Evolutionary conservation across 1,140 invertebrate species (phyloP).

Genomic region (Cydia strobilella): DNA sequence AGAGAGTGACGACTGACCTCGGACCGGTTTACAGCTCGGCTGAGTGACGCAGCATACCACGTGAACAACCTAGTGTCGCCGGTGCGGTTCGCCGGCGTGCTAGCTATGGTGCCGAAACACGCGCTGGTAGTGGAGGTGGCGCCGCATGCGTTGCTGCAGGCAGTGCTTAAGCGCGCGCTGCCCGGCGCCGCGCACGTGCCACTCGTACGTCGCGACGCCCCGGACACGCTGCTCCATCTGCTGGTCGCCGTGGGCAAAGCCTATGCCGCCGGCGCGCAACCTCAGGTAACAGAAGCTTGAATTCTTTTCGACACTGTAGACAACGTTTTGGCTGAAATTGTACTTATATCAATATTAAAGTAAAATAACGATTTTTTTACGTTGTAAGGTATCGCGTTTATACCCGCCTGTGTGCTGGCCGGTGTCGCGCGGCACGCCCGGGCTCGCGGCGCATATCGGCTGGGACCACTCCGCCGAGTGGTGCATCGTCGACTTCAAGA

Average conservation of each 20-base stretch:
- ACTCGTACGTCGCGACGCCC: conserved; percentile 57
- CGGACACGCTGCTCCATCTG: conserved; percentile 50
- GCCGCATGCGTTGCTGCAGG: conserved; percentile 94
- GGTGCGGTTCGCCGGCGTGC: conserved; percentile 90
- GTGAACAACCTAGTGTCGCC: conserved; percentile 97
- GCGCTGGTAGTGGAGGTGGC: conserved; percentile 96
- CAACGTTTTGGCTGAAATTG: too few relatives aligned
- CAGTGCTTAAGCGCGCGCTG: conserved; percentile 90
- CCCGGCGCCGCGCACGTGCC: conserved; percentile 73
- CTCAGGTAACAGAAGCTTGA: conserved; percentile 68
- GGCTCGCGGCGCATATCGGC: conserved; percentile 89
- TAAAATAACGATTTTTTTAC: too few relatives aligned
- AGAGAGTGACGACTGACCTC: background rate
- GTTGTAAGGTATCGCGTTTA: conserved; percentile 81
- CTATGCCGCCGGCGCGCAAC: conserved; percentile 89
- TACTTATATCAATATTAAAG: too few relatives aligned
- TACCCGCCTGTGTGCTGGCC: conserved; percentile 90
- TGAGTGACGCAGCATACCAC: conserved; percentile 95
- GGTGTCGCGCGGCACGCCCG: conserved; percentile 93
- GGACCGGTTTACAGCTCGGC: conserved; percentile 82
- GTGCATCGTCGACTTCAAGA: conserved; percentile 86
- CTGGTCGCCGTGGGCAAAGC: conserved; percentile 80
- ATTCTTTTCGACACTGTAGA: too few relatives aligned
- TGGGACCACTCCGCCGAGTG: conserved; percentile 96
- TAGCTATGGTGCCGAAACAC: conserved; percentile 91